Evolutionary conservation across 2,888 invertebrate genomes (phyloP), one percentile per base, ranked within the genome.

Genomic region (Tromatobia lineatoria): DNA sequence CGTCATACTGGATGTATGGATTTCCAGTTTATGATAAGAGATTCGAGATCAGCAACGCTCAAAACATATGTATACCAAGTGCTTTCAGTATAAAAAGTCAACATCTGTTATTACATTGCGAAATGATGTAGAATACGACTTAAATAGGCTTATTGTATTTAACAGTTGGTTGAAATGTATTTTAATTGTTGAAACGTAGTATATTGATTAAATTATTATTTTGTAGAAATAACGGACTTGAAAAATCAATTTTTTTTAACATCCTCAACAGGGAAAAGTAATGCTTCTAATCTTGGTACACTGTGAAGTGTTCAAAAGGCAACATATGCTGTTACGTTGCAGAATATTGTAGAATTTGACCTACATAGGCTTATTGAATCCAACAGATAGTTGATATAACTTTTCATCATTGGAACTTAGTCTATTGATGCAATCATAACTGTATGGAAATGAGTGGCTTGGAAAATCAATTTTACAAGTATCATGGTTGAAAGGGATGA

Each of bases 11-110:
- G n/a, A n/a, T n/a, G n/a, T n/a, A n/a, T n/a, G n/a, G n/a, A n/a
- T n/a, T n/a, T n/a, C n/a, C n/a, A n/a, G n/a, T n/a, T n/a, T n/a
- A n/a, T n/a, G n/a, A n/a, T n/a, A n/a, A n/a, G n/a, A n/a, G n/a
- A n/a, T n/a, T n/a, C n/a, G n/a, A n/a, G n/a, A n/a, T n/a, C n/a
- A n/a, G n/a, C n/a, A n/a, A n/a, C n/a, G n/a, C n/a, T n/a, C n/a
- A n/a, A n/a, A n/a, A n/a, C n/a, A n/a, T n/a, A n/a, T n/a, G n/a
- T n/a, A n/a, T n/a, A n/a, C n/a, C n/a, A n/a, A n/a, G n/a, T n/a
- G n/a, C n/a, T n/a, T n/a, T n/a, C n/a, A n/a, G n/a, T n/a, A n/a
- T 25, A 13, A 74, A 66, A 20, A 69, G 13, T 66, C 45, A 54
- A n/a, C 50, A 50, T 50, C 50, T 18, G 50, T 7, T 18, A 50